Conservation (phyloP, 2,113 vertebrate species). For the Myiozetetes cayanensis region DNA sequence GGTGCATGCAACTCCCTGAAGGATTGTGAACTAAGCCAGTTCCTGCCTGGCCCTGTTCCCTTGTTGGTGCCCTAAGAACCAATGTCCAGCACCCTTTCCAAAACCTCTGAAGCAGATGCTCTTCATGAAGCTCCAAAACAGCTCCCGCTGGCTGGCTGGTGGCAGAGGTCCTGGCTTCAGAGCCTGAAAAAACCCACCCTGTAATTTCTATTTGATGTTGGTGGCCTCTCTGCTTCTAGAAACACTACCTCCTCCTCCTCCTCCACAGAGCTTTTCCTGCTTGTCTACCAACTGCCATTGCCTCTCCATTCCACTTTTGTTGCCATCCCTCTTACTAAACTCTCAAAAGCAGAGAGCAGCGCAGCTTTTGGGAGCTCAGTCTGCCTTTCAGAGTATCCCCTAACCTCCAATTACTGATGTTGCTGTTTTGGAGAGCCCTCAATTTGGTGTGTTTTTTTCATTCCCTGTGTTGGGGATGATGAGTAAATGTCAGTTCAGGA, state of each 20-base stretch:
- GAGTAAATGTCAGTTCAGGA: not conserved
- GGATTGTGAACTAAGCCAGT: not conserved
- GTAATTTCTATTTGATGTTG: not conserved
- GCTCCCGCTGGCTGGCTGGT: not conserved
- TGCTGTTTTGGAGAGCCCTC: not conserved
- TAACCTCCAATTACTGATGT: not conserved
- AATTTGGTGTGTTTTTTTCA: not conserved
- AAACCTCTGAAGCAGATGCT: not conserved
- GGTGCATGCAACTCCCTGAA: not conserved
- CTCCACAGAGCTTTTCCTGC: not conserved
- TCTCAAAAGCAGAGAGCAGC: not conserved
- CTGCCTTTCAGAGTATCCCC: not conserved
- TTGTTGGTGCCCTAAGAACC: not conserved
- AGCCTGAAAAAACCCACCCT: fast-evolving
- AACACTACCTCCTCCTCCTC: not conserved
- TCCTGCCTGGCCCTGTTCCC: not conserved
- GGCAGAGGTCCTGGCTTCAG: not conserved
- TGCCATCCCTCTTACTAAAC: not conserved
- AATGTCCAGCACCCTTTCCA: not conserved
- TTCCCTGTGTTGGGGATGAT: not conserved
- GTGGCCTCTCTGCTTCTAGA: not conserved
- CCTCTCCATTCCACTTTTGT: not conserved
- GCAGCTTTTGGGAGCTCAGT: not conserved
- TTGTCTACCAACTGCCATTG: fast-evolving
- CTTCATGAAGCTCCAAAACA: not conserved